Evolutionary conservation across 2,113 vertebrate species (phyloP).

Genomic region (Triplophysa rosa): DNA sequence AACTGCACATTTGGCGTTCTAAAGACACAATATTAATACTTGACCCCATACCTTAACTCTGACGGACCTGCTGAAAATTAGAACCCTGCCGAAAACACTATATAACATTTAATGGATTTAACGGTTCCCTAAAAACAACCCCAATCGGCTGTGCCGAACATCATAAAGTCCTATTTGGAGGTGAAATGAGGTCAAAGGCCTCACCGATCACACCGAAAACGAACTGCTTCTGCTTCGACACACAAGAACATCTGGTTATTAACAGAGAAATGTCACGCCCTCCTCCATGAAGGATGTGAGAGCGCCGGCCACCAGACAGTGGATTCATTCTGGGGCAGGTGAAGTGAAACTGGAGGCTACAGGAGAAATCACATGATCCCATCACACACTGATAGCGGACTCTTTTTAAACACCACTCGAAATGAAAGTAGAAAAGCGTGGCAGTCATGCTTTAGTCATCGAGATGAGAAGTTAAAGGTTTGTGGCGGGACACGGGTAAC

Average conservation of each 20-base stretch:
- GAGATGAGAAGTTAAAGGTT: neutral
- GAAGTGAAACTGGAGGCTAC: too few relatives aligned
- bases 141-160: neutral
- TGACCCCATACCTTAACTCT: too few relatives aligned
- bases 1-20: too few relatives aligned
- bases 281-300: slow-evolving; percentile 31
- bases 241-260: neutral
- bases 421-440: neutral
- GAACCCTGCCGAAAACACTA: too few relatives aligned
- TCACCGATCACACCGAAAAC: neutral
- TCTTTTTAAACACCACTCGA: neutral
- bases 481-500: neutral
- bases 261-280: neutral
- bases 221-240: neutral
- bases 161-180: neutral
- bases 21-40: too few relatives aligned
- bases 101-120: too few relatives aligned
- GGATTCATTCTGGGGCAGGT: neutral
- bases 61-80: too few relatives aligned
- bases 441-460: neutral
- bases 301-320: neutral
- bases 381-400: neutral
- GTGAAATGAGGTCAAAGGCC: too few relatives aligned
- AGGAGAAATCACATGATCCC: slow-evolving; percentile 20
- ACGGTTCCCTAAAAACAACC: neutral